phyloP scores from a whole-genome alignment of 2,113 vertebrate species.

The Sula dactylatra region DNA sequence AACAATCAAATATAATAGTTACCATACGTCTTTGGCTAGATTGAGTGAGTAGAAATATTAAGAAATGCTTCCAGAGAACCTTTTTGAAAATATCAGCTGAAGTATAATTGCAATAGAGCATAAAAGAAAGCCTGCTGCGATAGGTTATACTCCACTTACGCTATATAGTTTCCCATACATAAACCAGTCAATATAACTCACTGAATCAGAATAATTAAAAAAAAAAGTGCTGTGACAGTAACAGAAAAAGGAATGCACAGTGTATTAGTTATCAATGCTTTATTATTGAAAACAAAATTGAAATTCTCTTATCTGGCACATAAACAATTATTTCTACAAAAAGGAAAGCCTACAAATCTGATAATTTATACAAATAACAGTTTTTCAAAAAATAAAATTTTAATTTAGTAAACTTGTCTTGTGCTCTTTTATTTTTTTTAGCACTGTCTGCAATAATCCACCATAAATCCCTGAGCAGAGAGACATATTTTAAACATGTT shows the following conservation, averaged over 20 bases:
- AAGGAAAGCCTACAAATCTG: conserved; percentile 92
- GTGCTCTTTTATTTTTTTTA: conserved; percentile 82
- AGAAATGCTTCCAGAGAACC: background rate
- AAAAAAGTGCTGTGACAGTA: background rate
- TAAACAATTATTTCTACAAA: conserved; percentile 89
- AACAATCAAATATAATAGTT: background rate
- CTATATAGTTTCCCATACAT: background rate
- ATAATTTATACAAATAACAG: conserved; percentile 99
- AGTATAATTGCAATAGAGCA: background rate
- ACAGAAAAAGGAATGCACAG: conserved; percentile 24
- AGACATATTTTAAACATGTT: conserved; percentile 81
- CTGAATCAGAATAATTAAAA: background rate
- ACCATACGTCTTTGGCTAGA: background rate
- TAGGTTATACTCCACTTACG: background rate
- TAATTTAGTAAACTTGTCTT: conserved; percentile 94
- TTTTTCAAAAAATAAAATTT: conserved; percentile 94
- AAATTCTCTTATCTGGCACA: conserved; percentile 86
- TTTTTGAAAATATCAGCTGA: background rate
- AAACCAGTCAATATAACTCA: background rate
- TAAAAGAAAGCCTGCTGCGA: background rate
- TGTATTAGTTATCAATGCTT: conserved; percentile 82
- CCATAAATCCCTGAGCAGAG: conserved; percentile 97
- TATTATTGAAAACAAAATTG: conserved; percentile 90
- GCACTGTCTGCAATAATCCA: conserved; percentile 87
- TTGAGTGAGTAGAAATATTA: background rate